phyloP scores from a whole-genome alignment of 2,797 vertebrate species.

The Apogon talboti region DNA sequence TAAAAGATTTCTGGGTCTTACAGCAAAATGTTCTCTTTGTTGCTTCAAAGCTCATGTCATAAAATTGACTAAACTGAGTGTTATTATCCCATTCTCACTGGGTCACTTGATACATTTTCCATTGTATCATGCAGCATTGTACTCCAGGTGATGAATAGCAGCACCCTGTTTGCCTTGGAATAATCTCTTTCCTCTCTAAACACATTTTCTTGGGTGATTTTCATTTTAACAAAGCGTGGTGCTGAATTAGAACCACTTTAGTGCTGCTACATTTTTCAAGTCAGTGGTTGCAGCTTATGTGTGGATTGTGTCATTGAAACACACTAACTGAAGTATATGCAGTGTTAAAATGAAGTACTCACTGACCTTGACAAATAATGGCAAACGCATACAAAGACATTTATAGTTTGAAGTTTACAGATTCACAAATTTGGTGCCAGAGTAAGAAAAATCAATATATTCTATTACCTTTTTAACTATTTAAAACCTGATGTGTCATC shows the following conservation, averaged over 20 bases:
- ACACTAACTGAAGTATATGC: slow-evolving; percentile 9
- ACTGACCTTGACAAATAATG: slow-evolving; percentile 4
- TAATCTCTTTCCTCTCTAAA: slow-evolving; percentile 38
- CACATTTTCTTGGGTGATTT: slow-evolving; percentile 45
- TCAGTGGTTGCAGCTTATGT: slow-evolving; percentile 1
- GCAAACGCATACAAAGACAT: neutral
- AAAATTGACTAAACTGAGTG: slow-evolving; percentile 30
- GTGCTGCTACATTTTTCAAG: slow-evolving; percentile 21
- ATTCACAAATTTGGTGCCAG: neutral
- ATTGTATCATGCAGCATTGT: slow-evolving; percentile 34
- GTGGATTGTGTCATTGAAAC: slow-evolving; percentile 29
- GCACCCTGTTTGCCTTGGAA: slow-evolving; percentile 26
- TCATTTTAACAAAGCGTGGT: slow-evolving; percentile 22
- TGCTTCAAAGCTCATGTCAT: slow-evolving; percentile 15
- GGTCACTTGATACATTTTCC: slow-evolving; percentile 14
- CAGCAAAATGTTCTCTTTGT: slow-evolving; percentile 24
- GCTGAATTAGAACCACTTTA: slow-evolving; percentile 33
- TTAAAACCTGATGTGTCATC: too few species aligned
- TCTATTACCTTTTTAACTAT: neutral
- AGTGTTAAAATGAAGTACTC: slow-evolving; percentile 11
- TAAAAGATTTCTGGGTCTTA: slow-evolving; percentile 12
- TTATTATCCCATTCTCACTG: slow-evolving; percentile 41
- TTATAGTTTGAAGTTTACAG: slow-evolving; percentile 5
- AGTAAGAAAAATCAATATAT: neutral
- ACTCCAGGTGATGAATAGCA: slow-evolving; percentile 44